These are phyloP conservation scores for Drosophila subobscura DNA, from an alignment of 1,140 invertebrate genomes.

Conservation along the genomic window DNA sequence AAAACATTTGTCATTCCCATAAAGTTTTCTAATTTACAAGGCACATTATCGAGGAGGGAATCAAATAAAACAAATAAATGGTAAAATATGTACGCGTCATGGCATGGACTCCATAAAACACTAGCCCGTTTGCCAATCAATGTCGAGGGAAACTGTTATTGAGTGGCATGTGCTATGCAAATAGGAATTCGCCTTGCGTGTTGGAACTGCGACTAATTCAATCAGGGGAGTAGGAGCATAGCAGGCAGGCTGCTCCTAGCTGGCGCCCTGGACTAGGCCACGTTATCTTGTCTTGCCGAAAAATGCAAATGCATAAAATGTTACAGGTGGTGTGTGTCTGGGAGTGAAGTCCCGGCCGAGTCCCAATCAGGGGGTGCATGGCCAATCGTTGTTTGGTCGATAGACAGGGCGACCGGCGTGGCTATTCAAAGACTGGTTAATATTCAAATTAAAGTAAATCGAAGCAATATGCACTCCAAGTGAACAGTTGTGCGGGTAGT, in stretches of 20 bases:
- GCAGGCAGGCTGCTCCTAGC: neutral
- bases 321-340: constrained; percentile 49
- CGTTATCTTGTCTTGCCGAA: constrained; percentile 47
- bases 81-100: constrained; percentile 24
- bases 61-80: constrained; percentile 35
- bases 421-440: constrained; percentile 60
- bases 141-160: constrained; percentile 44
- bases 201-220: constrained; percentile 40
- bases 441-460: constrained; percentile 71
- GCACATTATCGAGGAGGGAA: neutral
- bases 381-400: constrained; percentile 77
- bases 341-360: constrained; percentile 24
- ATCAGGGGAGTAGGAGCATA: constrained; percentile 38
- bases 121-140: constrained; percentile 41
- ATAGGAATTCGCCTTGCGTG: constrained; percentile 44
- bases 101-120: constrained; percentile 16
- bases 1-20: too few species aligned
- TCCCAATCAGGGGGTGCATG: constrained; percentile 46
- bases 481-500: constrained; percentile 41
- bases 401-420: constrained; percentile 50
- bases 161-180: constrained; percentile 52
- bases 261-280: constrained; percentile 40
- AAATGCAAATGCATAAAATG: constrained; percentile 56
- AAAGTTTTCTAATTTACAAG: neutral
- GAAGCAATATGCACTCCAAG: constrained; percentile 60